Conservation (phyloP, 2,113 vertebrate species). For the Eulacestoma nigropectus region DNA sequence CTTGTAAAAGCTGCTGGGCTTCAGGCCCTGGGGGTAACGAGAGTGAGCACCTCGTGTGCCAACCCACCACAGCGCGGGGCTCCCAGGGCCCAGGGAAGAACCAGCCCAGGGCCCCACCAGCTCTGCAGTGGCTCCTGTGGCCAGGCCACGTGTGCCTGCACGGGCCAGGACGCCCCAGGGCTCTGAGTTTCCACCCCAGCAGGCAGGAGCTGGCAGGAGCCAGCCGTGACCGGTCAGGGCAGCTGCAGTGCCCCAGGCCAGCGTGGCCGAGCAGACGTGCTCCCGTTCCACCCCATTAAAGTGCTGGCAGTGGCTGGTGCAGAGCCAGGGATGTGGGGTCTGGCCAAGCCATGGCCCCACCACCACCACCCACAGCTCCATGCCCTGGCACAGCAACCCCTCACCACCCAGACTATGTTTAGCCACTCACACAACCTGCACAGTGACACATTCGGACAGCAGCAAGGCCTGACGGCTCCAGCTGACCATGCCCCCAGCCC, state of each 20-base stretch:
- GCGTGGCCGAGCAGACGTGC: not conserved
- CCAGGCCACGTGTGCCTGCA: not conserved
- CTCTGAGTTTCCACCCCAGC: not conserved
- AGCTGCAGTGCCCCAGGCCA: not conserved
- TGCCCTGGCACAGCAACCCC: not conserved
- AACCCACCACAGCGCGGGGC: accelerated
- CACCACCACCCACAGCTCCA: not conserved
- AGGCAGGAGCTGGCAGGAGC: not conserved
- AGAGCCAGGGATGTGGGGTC: not conserved
- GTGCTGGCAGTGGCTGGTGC: accelerated
- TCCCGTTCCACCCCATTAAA: slow-evolving; percentile 15
- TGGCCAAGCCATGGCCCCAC: not conserved
- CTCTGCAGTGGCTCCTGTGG: not conserved
- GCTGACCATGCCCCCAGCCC: accelerated
- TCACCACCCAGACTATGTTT: not conserved
- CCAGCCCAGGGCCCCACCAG: not conserved
- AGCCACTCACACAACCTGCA: not conserved
- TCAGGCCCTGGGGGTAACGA: slow-evolving; percentile 79
- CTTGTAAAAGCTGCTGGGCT: slow-evolving; percentile 97
- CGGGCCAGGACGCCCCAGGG: not conserved
- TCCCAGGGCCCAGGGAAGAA: not conserved
- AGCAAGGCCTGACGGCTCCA: not conserved
- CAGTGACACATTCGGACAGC: not conserved
- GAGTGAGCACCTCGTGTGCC: not conserved
- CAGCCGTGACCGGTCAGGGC: accelerated